These are phyloP conservation scores for Cuniculus paca DNA, from an alignment of 2,797 vertebrate genomes.

Conservation along the genomic window DNA sequence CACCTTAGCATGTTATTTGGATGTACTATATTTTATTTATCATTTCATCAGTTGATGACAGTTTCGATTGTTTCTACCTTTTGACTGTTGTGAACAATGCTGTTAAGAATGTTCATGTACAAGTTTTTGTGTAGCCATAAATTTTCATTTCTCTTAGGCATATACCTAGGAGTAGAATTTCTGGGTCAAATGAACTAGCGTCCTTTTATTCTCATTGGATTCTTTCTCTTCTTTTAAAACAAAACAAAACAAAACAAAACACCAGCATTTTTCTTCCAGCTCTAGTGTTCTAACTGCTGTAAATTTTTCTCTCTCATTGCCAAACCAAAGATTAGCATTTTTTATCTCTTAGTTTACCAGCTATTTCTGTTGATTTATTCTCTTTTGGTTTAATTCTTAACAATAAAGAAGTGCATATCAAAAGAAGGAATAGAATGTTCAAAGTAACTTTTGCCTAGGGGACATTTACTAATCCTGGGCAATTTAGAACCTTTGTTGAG, in stretches of 20 bases:
- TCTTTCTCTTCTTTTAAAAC: constrained; percentile 14
- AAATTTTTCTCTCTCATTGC: neutral
- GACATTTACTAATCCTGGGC: neutral
- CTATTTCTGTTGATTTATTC: neutral
- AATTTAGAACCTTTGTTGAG: constrained; percentile 38
- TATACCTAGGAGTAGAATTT: neutral
- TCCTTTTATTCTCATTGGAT: constrained; percentile 23
- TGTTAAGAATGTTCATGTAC: neutral
- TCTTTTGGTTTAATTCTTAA: neutral
- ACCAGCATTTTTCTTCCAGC: neutral
- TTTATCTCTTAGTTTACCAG: neutral
- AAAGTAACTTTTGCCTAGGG: neutral
- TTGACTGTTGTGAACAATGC: neutral
- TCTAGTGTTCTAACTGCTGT: neutral
- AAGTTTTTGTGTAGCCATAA: neutral
- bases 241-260: constrained; percentile 41
- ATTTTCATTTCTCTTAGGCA: neutral
- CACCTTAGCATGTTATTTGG: neutral
- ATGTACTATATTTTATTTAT: neutral
- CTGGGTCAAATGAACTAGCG: neutral
- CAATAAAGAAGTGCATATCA: neutral
- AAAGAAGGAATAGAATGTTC: neutral
- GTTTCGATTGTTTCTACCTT: neutral
- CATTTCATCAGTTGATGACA: neutral
- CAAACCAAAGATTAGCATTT: neutral